These are phyloP conservation scores for Tenebrosternarchus preto DNA, from an alignment of 2,113 vertebrate species.

Conservation along the genomic window DNA sequence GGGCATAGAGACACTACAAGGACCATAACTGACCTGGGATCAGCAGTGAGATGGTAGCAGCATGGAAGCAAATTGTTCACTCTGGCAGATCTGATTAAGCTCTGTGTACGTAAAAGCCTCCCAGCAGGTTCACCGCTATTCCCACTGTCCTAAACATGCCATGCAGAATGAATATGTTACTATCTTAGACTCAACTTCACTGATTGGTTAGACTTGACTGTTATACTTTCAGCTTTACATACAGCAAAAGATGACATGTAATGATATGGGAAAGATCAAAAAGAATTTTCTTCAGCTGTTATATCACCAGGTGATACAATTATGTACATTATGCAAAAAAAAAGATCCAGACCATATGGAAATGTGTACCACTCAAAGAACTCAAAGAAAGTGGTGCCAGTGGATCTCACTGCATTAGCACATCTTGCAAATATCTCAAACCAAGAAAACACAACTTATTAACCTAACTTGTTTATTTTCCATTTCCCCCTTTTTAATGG, in stretches of 20 bases:
- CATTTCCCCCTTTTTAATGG: too few species aligned
- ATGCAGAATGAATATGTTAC: slow-evolving; percentile 5
- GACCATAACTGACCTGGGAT: background rate
- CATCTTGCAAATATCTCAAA: too few species aligned
- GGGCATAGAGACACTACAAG: background rate
- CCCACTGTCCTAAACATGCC: slow-evolving; percentile 6
- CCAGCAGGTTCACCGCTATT: slow-evolving; percentile 27
- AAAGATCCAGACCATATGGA: background rate
- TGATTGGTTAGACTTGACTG: background rate
- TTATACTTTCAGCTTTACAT: slow-evolving; percentile 11
- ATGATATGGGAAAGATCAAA: background rate
- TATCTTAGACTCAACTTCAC: background rate
- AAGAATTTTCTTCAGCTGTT: background rate
- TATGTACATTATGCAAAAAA: background rate
- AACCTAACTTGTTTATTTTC: too few species aligned
- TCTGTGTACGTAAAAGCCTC: slow-evolving; percentile 9
- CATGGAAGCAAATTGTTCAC: slow-evolving; percentile 13
- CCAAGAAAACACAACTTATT: too few species aligned
- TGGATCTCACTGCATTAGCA: too few species aligned
- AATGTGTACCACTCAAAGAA: background rate
- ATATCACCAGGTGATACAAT: background rate
- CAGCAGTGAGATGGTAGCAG: background rate
- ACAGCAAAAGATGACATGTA: background rate
- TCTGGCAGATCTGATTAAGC: slow-evolving; percentile 31
- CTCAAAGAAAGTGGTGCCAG: background rate